phyloP scores from a whole-genome alignment of 2,888 invertebrate genomes.

The Junonia oenone region DNA sequence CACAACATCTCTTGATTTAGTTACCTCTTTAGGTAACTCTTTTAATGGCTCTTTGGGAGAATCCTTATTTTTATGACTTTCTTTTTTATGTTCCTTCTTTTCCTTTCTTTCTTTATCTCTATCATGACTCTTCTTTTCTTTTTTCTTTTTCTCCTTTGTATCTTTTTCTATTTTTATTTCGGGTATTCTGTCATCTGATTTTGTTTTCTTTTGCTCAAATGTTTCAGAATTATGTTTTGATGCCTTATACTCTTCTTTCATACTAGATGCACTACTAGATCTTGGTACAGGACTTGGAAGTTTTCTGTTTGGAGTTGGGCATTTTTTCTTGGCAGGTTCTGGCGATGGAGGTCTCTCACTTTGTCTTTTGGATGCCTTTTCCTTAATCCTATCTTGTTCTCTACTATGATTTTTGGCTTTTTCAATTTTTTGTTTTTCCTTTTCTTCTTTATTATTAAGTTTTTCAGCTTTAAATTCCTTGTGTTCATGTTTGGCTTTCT shows the following conservation, averaged over 20 bases:
- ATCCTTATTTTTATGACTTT: slow-evolving; percentile 71
- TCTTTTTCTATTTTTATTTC: slow-evolving; percentile 79
- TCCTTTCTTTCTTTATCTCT: slow-evolving; percentile 81
- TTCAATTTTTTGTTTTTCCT: slow-evolving; percentile 71
- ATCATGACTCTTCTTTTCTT: slow-evolving; percentile 82
- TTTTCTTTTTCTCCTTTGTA: slow-evolving; percentile 76
- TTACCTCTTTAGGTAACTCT: slow-evolving; percentile 51
- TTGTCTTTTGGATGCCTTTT: slow-evolving; percentile 73
- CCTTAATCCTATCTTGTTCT: slow-evolving; percentile 77
- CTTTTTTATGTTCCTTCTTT: slow-evolving; percentile 80
- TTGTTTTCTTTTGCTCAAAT: slow-evolving; percentile 56
- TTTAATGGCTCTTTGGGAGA: slow-evolving; percentile 60
- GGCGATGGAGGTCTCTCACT: slow-evolving; percentile 65
- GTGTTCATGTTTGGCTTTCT: slow-evolving; percentile 70
- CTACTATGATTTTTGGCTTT: slow-evolving; percentile 76
- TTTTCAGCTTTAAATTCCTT: slow-evolving; percentile 70
- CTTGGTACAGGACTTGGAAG: slow-evolving; percentile 55
- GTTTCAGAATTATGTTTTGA: slow-evolving; percentile 51
- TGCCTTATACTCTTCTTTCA: slow-evolving; percentile 65
- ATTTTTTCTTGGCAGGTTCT: slow-evolving; percentile 58
- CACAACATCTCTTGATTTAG: slow-evolving; percentile 51
- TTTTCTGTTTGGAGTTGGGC: slow-evolving; percentile 56
- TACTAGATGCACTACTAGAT: slow-evolving; percentile 63
- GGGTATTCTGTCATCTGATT: slow-evolving; percentile 71
- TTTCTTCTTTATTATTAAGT: slow-evolving; percentile 70